Conservation (phyloP, 2,888 invertebrate genomes). For the Amaurobius ferox region DNA sequence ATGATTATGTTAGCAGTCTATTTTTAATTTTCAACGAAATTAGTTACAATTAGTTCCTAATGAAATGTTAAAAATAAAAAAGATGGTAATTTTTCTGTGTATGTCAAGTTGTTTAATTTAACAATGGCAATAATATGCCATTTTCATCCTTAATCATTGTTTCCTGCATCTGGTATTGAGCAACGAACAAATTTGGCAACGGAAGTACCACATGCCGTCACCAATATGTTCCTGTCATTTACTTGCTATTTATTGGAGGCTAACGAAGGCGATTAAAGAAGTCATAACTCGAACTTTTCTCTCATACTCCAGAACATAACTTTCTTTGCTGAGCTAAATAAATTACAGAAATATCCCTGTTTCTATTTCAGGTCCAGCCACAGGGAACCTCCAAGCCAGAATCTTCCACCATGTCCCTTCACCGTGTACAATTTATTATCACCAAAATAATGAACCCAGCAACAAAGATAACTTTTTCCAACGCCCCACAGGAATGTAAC, state of each 20-base stretch:
- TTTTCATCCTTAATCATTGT: too few relatives aligned
- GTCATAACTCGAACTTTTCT: neutral
- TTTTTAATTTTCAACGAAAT: too few relatives aligned
- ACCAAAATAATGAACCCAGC: conserved; percentile 27
- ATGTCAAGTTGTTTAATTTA: too few relatives aligned
- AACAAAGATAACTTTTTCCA: conserved; percentile 49
- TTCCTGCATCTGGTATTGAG: neutral
- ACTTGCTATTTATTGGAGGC: neutral
- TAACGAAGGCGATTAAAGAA: neutral
- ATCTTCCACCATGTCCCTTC: neutral
- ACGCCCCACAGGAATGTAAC: conserved; percentile 48
- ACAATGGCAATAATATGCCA: too few relatives aligned
- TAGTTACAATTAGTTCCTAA: too few relatives aligned
- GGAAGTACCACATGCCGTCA: neutral
- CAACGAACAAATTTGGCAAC: neutral
- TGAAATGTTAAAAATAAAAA: too few relatives aligned
- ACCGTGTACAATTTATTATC: too few relatives aligned
- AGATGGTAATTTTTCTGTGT: too few relatives aligned
- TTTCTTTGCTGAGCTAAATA: neutral
- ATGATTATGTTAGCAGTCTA: too few relatives aligned
- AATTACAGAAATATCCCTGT: neutral
- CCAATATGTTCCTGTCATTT: neutral
- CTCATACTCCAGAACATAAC: neutral
- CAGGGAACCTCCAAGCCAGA: neutral
- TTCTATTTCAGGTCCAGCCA: neutral